phyloP scores from a whole-genome alignment of 2,797 vertebrate species.

The Anniella stebbinsi region DNA sequence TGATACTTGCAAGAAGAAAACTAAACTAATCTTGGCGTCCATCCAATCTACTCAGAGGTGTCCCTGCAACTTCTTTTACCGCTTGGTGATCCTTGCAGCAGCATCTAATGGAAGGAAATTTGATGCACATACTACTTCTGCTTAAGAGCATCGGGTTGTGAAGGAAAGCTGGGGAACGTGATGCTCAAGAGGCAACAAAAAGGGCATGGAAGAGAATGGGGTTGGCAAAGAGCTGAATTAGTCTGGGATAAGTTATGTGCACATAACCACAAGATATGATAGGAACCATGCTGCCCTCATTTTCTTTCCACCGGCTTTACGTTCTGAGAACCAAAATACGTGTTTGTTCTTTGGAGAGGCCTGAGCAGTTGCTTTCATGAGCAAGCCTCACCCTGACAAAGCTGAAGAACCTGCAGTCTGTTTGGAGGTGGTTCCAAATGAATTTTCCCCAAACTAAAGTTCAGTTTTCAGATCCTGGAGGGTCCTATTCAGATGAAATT shows the following conservation, averaged over 20 bases:
- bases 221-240: background rate
- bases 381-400: no score
- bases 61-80: no score
- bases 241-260: background rate
- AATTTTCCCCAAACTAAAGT: background rate
- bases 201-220: background rate
- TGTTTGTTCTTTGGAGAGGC: background rate
- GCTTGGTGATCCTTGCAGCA: no score
- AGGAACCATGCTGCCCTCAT: background rate
- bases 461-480: background rate
- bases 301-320: background rate
- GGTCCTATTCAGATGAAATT: background rate
- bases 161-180: background rate
- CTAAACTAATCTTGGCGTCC: background rate
- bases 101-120: background rate
- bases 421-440: background rate
- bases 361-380: background rate
- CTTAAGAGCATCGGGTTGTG: background rate
- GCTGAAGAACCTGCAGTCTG: background rate
- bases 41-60: no score
- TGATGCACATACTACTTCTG: background rate
- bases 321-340: background rate
- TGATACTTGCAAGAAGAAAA: no score
- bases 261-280: no score
- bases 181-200: background rate